Percentiles rank a stretch among this genome's conserved stretches.
phyloP scores from a whole-genome alignment of 2,113 vertebrate species.

The Rhinoderma darwinii region DNA sequence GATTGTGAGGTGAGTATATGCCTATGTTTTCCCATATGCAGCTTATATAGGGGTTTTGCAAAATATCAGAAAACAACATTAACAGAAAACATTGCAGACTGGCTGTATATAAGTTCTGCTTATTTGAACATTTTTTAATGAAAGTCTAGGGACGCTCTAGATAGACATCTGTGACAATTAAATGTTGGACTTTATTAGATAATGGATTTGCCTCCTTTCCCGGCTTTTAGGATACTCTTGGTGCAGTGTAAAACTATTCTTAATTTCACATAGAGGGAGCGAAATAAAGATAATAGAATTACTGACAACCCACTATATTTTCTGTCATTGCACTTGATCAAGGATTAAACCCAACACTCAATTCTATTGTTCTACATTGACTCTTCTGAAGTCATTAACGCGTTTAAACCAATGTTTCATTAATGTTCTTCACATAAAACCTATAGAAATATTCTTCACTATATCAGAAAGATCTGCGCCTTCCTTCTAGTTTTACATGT shows the following conservation, averaged over 20 bases:
- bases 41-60: no score
- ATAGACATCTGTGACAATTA: constrained; percentile 3
- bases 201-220: constrained; percentile 31
- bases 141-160: not conserved
- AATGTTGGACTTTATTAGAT: constrained; percentile 10
- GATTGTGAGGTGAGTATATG: no score
- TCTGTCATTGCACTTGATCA: constrained; percentile 37
- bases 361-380: not conserved
- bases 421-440: constrained; percentile 15
- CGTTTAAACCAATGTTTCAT: constrained; percentile 18
- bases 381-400: constrained; percentile 18
- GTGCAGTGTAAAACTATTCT: constrained; percentile 21
- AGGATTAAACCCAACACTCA: constrained; percentile 18
- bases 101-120: no score
- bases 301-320: constrained; percentile 33
- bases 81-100: no score
- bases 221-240: constrained; percentile 5
- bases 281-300: constrained; percentile 48
- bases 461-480: constrained; percentile 11
- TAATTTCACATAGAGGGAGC: constrained; percentile 27
- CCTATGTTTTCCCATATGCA: no score
- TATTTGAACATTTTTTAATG: not conserved
- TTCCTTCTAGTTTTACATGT: not conserved
- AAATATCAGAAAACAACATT: no score
- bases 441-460: constrained; percentile 1